Base-by-base conservation (phyloP, 2,888 invertebrate genomes). In the Eristalis intricaria region DNA sequence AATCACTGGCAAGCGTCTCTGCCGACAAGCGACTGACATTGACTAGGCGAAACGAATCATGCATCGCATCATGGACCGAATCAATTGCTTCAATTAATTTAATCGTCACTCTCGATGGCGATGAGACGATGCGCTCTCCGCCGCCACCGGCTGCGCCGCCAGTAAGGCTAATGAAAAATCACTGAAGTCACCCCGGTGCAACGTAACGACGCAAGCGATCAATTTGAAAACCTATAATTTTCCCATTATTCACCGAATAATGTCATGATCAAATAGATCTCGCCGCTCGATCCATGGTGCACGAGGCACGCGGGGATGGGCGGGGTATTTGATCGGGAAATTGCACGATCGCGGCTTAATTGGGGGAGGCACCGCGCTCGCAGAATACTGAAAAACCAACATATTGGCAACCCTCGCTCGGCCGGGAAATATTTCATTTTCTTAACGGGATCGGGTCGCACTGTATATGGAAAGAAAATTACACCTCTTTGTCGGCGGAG, bases 221-320 rank as follows among this genome's bases (percentile, higher is more conserved):
- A 79, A 84, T 88, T 77, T 84, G 66, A 84, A 70, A 88, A 70
- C 88, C 84, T 56, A 84, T 84, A 84, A 88, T 88, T 88, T 81
- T 84, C 88, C 84, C 70, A 88, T 88, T 88, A 88, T 77, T 84
- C 88, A 81, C 88, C 79, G 88, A 84, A 84, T 88, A 88, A 88
- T 88, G 84, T 84, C 88, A 84, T 87, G 84, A 87, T 87, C 87
- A 87, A 87, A 79, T 80, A 64, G 73, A 87, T 73, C 76, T 68
- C 73, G 35, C 26, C n/a, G 68, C 71, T 50, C 64, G 32, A 32
- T 32, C 32, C 7, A 23, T 38, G n/a, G 66, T n/a, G 26, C 26
- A 43, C 19, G 19, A 22, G 4, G 61, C 15, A 64, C 32, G 32
- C 32, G 32, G 32, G 32, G 64, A 35, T 35, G 29, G 32, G 35